Evolutionary conservation across 1,140 invertebrate species (phyloP), one percentile per base, ranked within the genome.

Genomic region (Sycophaga agraensis): DNA sequence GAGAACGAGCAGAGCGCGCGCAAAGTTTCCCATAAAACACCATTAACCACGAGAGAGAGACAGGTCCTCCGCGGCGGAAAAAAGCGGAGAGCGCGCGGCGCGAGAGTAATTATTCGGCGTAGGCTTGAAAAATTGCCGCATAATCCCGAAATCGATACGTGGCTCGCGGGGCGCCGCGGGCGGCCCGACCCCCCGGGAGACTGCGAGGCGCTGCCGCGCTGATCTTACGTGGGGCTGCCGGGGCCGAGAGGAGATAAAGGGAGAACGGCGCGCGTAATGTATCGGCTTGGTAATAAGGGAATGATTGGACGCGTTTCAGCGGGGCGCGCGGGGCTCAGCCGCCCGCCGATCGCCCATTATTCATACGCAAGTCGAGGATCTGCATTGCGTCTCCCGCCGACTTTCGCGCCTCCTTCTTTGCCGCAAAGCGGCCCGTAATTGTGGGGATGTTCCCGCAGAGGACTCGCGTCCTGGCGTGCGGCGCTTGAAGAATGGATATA

Each of bases 281-380:
- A 79, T 79, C 73, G 75, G 77, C 76, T 76, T 73, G 69, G 73
- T 76, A 78, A 79, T 78, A 78, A 78, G 74, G 71, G 70, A 78
- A 78, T 73, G 76, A 78, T 78, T 78, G 76, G 76, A 71, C 73
- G 68, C 66, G 69, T 72, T 71, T 64, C 51, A 65, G 66, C 68
- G 72, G 71, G 64, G 28, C 17, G 31, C 48, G 63, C 56, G 66
- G 70, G n/a, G n/a, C n/a, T n/a, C n/a, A n/a, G n/a, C n/a, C 67
- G 5, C 28, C 66, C 63, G 64, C 64, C 59, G 64, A 40, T 54
- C 39, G 56, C 61, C 72, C 68, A 72, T 74, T 72, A 72, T 70
- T 74, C 70, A 74, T 74, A 70, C 68, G 59, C 54, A 54, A 12
- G 56, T 31, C 40, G 28, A 11, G 28, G 28, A 4, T 11, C 28